Evolutionary conservation across 2,888 invertebrate species (phyloP), one percentile per base, ranked within the genome.

Genomic region (Gortyna flavago): DNA sequence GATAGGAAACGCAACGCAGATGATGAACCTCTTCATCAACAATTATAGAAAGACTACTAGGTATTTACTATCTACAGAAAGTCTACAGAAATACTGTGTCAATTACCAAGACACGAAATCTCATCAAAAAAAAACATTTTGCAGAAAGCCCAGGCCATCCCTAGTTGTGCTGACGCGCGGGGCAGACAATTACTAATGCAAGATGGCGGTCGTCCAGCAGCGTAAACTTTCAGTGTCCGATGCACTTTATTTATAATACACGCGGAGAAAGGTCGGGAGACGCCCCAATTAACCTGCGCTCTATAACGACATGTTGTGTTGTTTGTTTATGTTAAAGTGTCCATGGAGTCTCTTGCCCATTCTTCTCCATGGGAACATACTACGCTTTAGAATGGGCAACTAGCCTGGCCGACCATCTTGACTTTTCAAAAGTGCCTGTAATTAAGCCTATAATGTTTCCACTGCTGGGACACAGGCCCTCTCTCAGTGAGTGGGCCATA

Each of bases 221-320:
- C 51, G 81, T 73, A 76, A 74, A 77, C 72, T 70, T 74, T 73
- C 81, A 62, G 69, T 71, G 70, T 67, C 57, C 77, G 62, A 75
- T 90, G 87, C 88, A 88, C 87, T 90, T 91, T 91, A 92, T 91
- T 92, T 91, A 90, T 91, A 91, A 89, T 90, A 69, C 89, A 89
- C 18, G n/a, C 65, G 66, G 70, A 54, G 76, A 90, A 86, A 87
- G 88, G 87, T 83, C 84, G 41, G 62, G 65, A 72, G 71, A 57
- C 80, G 80, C 74, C 73, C 86, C 76, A 78, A 86, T 84, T 87
- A 80, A 51, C 72, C 65, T 18, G 35, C 35, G 11, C 51, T 73
- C 61, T 61, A 29, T 48, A 64, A 54, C 5, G 62, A 79, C n/a
- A 13, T 25, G 16, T 35, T 57, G 9, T 44, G 35, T 64, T 16